Percentiles rank a stretch among this genome's conserved stretches.
phyloP scores from a whole-genome alignment of 2,888 invertebrate species.

The Myopa testacea region DNA sequence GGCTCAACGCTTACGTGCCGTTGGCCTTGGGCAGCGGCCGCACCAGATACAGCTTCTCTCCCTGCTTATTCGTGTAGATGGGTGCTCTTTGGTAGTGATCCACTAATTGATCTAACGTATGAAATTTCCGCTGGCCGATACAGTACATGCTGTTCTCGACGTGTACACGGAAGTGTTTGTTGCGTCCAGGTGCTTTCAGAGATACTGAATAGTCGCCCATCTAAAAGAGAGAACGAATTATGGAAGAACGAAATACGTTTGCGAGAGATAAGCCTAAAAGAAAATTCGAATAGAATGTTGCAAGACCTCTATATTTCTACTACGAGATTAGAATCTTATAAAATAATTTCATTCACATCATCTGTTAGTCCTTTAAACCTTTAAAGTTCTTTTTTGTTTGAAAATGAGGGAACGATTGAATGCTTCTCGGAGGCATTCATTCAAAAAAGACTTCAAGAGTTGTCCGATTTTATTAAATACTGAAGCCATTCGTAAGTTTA shows the following conservation, averaged over 20 bases:
- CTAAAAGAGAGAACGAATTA: constrained; percentile 70
- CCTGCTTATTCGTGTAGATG: constrained; percentile 97
- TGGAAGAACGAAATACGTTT: background rate
- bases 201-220: constrained; percentile 99
- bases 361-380: background rate
- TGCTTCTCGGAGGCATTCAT: too few relatives aligned
- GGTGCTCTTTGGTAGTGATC: constrained; percentile 99
- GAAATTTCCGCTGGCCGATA: constrained; percentile 98
- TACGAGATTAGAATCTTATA: too few relatives aligned
- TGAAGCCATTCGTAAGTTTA: too few relatives aligned
- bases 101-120: constrained; percentile 94
- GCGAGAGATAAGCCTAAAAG: too few relatives aligned
- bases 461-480: too few relatives aligned
- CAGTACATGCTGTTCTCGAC: constrained; percentile 92
- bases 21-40: constrained; percentile 85
- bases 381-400: background rate
- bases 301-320: background rate
- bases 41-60: constrained; percentile 97
- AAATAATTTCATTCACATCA: background rate
- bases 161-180: constrained; percentile 99
- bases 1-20: constrained; percentile 64
- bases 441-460: too few relatives aligned
- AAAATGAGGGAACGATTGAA: background rate
- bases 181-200: constrained; percentile 95
- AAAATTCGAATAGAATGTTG: too few relatives aligned